Conservation (phyloP, 2,797 vertebrate genomes). For the Gymnothorax javanicus region DNA sequence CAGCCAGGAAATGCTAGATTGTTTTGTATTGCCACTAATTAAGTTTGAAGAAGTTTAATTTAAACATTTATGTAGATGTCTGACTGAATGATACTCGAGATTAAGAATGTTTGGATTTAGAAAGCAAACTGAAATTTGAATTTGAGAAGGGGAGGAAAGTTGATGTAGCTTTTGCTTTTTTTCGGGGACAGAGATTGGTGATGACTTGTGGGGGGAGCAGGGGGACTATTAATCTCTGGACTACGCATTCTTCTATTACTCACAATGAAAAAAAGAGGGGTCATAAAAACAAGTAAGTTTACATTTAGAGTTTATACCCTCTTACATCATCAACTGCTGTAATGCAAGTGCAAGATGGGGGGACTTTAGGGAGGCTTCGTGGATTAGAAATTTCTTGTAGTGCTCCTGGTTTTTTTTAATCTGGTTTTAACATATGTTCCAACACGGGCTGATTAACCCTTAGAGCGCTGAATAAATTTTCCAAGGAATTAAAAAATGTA, state of each 20-base stretch:
- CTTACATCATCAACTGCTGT: constrained; percentile 35
- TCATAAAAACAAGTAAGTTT: constrained; percentile 28
- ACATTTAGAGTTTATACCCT: constrained; percentile 28
- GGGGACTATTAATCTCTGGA: background rate
- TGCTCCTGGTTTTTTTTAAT: background rate
- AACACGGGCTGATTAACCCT: background rate
- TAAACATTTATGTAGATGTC: background rate
- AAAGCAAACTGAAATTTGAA: background rate
- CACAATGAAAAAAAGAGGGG: background rate
- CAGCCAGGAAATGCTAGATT: background rate
- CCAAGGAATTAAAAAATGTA: too few species aligned
- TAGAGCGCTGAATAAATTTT: too few species aligned
- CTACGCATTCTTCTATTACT: background rate
- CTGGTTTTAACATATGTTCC: background rate
- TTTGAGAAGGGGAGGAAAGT: background rate
- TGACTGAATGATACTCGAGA: background rate
- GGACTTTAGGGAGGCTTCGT: constrained; percentile 27
- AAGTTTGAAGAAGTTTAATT: background rate
- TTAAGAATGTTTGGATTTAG: background rate
- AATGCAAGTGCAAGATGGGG: constrained; percentile 35
- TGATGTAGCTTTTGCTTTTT: background rate
- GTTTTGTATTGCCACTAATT: background rate
- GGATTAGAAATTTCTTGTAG: background rate
- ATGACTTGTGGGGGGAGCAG: background rate
- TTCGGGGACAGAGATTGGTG: background rate